Evolutionary conservation across 2,797 vertebrate species (phyloP).

Genomic region (Miichthys miiuy): DNA sequence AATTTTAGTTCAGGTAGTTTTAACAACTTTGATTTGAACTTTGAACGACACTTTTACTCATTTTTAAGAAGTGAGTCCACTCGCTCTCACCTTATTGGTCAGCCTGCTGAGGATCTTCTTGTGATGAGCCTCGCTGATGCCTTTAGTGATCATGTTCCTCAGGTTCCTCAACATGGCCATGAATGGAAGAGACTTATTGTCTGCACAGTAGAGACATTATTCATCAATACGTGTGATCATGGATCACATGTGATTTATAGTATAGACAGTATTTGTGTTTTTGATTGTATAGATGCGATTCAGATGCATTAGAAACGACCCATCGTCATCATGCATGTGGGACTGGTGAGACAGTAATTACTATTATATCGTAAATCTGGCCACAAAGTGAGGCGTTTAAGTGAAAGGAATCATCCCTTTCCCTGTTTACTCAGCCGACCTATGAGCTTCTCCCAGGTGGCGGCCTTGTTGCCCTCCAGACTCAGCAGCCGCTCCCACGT

Average conservation of each 20-base stretch:
- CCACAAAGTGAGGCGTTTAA: neutral
- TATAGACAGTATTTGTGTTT: neutral
- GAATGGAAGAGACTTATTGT: conserved; percentile 88
- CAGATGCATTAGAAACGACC: neutral
- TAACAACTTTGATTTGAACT: too few relatives aligned
- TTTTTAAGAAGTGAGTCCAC: neutral
- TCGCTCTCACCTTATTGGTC: conserved; percentile 81
- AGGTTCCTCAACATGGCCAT: conserved; percentile 95
- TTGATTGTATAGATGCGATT: neutral
- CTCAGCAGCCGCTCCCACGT: conserved; percentile 91
- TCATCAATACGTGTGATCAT: neutral
- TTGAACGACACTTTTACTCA: too few relatives aligned
- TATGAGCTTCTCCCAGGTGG: conserved; percentile 91
- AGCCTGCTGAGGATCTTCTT: conserved; percentile 84
- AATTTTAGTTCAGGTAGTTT: too few relatives aligned
- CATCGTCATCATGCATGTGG: too few relatives aligned
- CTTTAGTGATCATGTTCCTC: conserved; percentile 87
- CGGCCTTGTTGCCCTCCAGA: conserved; percentile 85
- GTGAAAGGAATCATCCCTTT: neutral
- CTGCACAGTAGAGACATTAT: conserved; percentile 69
- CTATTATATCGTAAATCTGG: neutral
- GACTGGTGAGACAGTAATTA: too few relatives aligned
- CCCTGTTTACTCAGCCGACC: conserved; percentile 73
- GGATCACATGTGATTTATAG: neutral
- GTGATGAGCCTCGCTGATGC: conserved; percentile 89